phyloP scores from a whole-genome alignment of 2,888 invertebrate species.

The Dryadula phaetusa region DNA sequence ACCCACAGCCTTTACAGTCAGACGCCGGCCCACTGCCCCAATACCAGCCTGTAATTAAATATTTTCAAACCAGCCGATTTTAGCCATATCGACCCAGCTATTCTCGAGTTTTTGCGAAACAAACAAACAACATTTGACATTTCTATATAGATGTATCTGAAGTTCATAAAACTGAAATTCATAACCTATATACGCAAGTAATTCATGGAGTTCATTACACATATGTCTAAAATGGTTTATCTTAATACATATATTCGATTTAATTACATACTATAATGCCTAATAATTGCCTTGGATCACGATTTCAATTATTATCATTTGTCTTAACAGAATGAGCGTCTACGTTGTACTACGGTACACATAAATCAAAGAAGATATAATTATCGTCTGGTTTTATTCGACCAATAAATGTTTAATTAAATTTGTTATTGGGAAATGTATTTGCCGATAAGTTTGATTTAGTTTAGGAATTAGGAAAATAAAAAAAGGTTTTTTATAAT shows the following conservation, averaged over 20 bases:
- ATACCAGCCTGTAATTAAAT: no score
- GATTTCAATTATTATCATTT: constrained; percentile 9
- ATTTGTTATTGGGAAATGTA: neutral
- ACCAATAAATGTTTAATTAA: neutral
- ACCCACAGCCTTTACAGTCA: no score
- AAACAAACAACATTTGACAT: no score
- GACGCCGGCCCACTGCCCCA: neutral
- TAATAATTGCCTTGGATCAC: constrained; percentile 8
- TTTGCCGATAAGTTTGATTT: neutral
- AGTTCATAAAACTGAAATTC: neutral
- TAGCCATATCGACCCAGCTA: no score
- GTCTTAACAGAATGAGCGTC: neutral
- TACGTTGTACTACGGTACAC: neutral
- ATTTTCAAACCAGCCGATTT: no score
- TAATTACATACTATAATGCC: constrained; percentile 9
- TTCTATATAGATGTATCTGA: no score
- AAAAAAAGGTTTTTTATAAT: no score
- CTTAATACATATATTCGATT: neutral
- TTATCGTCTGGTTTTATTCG: neutral
- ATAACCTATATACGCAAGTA: neutral
- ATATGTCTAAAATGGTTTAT: neutral
- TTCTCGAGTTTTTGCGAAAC: no score
- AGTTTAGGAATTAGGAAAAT: neutral
- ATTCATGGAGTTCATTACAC: neutral
- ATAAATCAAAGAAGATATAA: constrained; percentile 14